Percentiles rank a stretch among this genome's conserved stretches.
phyloP scores from a whole-genome alignment of 2,113 vertebrate species.

The Stigmatopora nigra region DNA sequence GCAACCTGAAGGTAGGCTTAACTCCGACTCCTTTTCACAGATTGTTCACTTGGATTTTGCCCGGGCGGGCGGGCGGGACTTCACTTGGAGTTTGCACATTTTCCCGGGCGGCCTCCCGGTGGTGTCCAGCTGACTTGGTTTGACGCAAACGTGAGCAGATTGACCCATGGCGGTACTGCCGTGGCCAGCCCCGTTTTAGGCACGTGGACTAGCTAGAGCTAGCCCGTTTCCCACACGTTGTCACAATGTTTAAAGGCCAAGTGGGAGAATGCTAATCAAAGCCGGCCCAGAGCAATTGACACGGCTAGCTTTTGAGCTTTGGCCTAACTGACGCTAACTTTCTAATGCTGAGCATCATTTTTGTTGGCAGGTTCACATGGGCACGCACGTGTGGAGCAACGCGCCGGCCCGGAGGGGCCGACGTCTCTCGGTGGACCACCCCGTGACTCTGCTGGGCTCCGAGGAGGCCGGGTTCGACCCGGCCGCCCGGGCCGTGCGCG shows the following conservation, averaged over 20 bases:
- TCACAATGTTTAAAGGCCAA: too few species aligned
- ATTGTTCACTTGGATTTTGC: too few species aligned
- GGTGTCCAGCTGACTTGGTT: too few species aligned
- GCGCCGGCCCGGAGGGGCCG: conserved; percentile 88
- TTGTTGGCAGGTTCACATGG: conserved; percentile 88
- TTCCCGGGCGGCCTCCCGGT: too few species aligned
- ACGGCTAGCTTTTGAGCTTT: background rate
- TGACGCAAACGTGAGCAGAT: background rate
- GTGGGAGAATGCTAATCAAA: too few species aligned
- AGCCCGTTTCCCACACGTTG: too few species aligned
- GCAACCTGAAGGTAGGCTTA: conserved; percentile 89
- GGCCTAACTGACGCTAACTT: background rate
- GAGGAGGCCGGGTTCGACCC: conserved; percentile 91
- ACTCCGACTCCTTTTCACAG: background rate
- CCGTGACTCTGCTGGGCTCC: conserved; percentile 85
- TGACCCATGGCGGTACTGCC: background rate
- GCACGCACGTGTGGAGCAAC: conserved; percentile 99
- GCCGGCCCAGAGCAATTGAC: too few species aligned
- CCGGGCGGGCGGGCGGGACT: too few species aligned
- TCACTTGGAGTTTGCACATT: too few species aligned
- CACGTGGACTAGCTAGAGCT: too few species aligned
- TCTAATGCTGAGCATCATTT: background rate
- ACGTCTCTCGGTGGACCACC: conserved; percentile 92
- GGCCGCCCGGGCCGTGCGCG: conserved; percentile 87
- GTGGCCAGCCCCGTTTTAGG: too few species aligned